Conservation (phyloP, 2,888 invertebrate species). For the Andrena trimmerana region DNA sequence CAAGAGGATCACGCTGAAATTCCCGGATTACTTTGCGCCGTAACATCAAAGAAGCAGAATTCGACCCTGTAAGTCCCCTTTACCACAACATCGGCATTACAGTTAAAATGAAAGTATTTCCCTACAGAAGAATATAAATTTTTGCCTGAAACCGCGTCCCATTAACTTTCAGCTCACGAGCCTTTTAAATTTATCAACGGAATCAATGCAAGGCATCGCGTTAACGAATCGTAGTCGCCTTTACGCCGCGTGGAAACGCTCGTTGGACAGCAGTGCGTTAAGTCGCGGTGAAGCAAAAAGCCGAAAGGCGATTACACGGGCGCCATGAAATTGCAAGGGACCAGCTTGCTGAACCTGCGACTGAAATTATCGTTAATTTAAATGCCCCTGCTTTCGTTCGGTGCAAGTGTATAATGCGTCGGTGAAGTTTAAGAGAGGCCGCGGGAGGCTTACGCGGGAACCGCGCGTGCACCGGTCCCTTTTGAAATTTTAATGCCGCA, state of each 20-base stretch:
- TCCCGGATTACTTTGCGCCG: too few relatives aligned
- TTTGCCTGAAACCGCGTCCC: background rate
- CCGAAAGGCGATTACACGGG: constrained; percentile 50
- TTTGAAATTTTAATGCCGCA: constrained; percentile 72
- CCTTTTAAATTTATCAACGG: background rate
- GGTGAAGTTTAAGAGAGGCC: constrained; percentile 65
- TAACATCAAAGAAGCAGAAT: too few relatives aligned
- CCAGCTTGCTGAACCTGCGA: constrained; percentile 55
- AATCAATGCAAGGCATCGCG: constrained; percentile 6
- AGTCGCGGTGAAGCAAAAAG: constrained; percentile 41
- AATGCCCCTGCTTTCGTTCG: constrained; percentile 67
- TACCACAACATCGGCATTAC: too few relatives aligned
- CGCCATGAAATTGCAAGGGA: constrained; percentile 41
- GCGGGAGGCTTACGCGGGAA: constrained; percentile 64
- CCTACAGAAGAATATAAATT: too few relatives aligned
- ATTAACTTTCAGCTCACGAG: background rate
- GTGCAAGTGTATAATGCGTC: constrained; percentile 51
- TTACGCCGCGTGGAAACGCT: constrained; percentile 31
- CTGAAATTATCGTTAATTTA: constrained; percentile 75
- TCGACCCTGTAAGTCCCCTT: too few relatives aligned
- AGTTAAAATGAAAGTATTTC: too few relatives aligned
- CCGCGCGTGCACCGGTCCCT: constrained; percentile 29
- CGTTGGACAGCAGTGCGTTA: constrained; percentile 40
- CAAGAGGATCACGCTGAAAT: too few relatives aligned
- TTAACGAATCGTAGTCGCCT: constrained; percentile 29